Evolutionary conservation across 2,888 invertebrate genomes (phyloP).

Genomic region (Mongoloraphidia duomilia): DNA sequence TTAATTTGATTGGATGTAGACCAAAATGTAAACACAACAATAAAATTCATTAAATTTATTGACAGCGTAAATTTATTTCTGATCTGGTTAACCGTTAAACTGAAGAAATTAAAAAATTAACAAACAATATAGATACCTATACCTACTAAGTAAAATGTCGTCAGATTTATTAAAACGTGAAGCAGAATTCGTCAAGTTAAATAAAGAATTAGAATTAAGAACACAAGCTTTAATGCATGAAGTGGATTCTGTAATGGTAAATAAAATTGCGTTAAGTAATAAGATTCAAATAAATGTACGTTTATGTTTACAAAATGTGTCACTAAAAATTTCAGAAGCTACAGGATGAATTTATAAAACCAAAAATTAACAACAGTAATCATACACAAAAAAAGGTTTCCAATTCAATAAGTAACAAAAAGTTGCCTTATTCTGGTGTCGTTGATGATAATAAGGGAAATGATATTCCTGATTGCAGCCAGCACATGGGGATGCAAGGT

Average conservation of each 20-base stretch:
- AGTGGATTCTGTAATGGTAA: conserved; percentile 27
- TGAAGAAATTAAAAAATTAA: too few relatives aligned
- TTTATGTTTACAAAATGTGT: neutral
- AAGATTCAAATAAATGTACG: neutral
- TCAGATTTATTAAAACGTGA: conserved; percentile 26
- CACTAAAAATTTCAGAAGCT: neutral
- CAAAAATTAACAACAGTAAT: neutral
- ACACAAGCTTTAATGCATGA: conserved; percentile 26
- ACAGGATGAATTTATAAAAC: neutral
- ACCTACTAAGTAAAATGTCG: conserved; percentile 20
- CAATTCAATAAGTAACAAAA: neutral
- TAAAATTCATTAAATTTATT: too few relatives aligned
- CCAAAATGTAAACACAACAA: too few relatives aligned
- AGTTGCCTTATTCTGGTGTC: neutral
- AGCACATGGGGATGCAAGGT: conserved; percentile 24
- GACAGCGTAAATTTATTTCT: too few relatives aligned
- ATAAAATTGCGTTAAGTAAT: neutral
- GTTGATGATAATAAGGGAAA: conserved; percentile 4
- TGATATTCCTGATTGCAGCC: conserved; percentile 17
- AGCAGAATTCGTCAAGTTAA: conserved; percentile 27
- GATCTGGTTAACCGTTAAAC: too few relatives aligned
- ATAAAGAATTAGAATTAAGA: conserved; percentile 26
- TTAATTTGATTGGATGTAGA: too few relatives aligned
- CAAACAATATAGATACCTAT: too few relatives aligned
- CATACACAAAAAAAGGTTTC: conserved; percentile 6